These are phyloP conservation scores for Microctonus hyperodae DNA, from an alignment of 2,888 invertebrate genomes.

Conservation along the genomic window DNA sequence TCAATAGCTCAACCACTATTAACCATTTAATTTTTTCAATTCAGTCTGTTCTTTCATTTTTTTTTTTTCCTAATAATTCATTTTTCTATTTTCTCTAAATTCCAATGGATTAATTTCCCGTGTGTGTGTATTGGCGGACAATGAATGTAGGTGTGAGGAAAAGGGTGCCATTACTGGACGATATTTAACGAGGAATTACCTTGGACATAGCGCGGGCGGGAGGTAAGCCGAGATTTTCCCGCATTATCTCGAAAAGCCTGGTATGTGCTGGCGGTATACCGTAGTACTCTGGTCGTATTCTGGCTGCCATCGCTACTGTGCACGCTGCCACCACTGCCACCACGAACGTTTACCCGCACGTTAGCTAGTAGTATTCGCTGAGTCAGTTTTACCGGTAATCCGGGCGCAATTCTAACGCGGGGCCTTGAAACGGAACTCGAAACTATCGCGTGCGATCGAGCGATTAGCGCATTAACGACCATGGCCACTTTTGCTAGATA, in stretches of 20 bases:
- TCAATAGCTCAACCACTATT: too few relatives aligned
- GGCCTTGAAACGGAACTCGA: conserved; percentile 34
- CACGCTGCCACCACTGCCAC: not conserved
- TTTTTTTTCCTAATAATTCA: not conserved
- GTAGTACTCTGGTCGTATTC: conserved; percentile 12
- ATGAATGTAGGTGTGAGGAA: not conserved
- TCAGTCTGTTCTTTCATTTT: not conserved
- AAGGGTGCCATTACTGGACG: conserved; percentile 41
- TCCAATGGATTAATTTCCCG: too few relatives aligned
- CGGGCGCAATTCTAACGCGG: conserved; percentile 29
- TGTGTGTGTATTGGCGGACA: conserved; percentile 7
- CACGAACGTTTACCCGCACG: not conserved
- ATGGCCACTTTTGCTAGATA: conserved; percentile 6
- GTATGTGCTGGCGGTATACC: conserved; percentile 29
- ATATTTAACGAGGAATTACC: conserved; percentile 55
- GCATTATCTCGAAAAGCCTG: conserved; percentile 51
- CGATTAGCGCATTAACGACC: conserved; percentile 44
- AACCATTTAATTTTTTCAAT: not conserved
- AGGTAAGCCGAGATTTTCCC: conserved; percentile 53
- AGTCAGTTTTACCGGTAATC: conserved; percentile 51
- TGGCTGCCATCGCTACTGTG: not conserved
- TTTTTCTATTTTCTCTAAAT: too few relatives aligned
- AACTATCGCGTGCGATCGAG: conserved; percentile 43
- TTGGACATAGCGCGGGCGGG: conserved; percentile 33
- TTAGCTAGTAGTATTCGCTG: conserved; percentile 38